Percentiles rank a stretch among this genome's conserved stretches.
These are phyloP conservation scores for Hipposideros armiger DNA, from an alignment of 2,113 vertebrate genomes.

Conservation along the genomic window DNA sequence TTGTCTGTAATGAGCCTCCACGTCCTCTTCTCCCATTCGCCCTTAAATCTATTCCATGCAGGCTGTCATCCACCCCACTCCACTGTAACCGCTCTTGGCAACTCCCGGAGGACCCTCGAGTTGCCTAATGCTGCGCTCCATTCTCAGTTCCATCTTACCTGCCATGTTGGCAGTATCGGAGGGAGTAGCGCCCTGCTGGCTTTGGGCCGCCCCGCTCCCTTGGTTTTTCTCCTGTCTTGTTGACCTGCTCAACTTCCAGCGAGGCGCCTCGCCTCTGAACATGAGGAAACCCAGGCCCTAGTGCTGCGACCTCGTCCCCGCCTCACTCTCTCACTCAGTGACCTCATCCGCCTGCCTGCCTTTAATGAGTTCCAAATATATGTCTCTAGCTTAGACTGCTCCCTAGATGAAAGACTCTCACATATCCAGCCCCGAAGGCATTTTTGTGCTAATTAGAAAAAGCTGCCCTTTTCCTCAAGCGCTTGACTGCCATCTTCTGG, in stretches of 20 bases:
- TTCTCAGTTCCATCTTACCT: neutral
- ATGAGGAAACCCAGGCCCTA: neutral
- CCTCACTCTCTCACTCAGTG: neutral
- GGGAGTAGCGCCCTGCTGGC: neutral
- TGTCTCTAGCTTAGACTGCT: neutral
- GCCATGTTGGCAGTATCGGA: neutral
- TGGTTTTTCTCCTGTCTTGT: neutral
- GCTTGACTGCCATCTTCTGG: constrained; percentile 74
- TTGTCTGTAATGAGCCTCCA: neutral
- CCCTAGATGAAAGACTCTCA: neutral
- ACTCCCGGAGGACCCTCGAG: neutral
- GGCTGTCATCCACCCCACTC: no score
- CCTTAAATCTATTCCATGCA: neutral
- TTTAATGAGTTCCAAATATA: constrained; percentile 6
- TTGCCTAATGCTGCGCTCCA: neutral
- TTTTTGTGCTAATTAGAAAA: constrained; percentile 53
- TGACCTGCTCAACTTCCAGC: neutral
- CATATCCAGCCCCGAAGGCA: neutral
- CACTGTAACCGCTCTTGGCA: neutral
- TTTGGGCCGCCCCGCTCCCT: neutral
- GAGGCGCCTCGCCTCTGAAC: neutral
- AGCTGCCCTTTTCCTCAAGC: constrained; percentile 26
- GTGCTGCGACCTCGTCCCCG: neutral
- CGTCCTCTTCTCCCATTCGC: neutral
- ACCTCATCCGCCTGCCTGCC: neutral